These are phyloP conservation scores for Natrix natrix DNA, from an alignment of 2,797 vertebrate species.

Conservation along the genomic window DNA sequence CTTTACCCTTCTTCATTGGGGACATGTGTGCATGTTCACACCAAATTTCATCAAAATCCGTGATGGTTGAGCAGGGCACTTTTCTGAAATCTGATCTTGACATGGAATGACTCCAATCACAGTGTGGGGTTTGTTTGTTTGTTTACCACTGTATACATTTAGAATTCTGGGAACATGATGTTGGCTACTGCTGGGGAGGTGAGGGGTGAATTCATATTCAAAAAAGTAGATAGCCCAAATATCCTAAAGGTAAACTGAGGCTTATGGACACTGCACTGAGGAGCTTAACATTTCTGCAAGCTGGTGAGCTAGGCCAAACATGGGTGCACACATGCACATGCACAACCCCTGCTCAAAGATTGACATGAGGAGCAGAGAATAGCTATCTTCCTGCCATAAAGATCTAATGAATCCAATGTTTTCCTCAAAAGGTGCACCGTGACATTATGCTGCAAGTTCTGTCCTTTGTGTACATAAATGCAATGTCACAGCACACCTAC, in stretches of 20 bases:
- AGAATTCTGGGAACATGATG: background rate
- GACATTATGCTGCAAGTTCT: background rate
- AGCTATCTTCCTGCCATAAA: background rate
- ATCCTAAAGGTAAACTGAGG: background rate
- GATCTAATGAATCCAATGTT: background rate
- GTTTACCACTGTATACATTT: background rate
- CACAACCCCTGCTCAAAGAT: background rate
- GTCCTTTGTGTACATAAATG: background rate
- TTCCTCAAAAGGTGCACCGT: background rate
- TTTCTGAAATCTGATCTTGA: too few species aligned
- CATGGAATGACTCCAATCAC: too few species aligned
- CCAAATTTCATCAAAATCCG: too few species aligned
- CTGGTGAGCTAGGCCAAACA: background rate
- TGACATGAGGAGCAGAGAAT: background rate
- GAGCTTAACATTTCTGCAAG: background rate
- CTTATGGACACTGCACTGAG: background rate
- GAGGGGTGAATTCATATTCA: background rate
- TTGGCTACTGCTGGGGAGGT: background rate
- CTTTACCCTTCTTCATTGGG: too few species aligned
- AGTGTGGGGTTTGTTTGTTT: too few species aligned
- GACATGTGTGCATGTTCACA: too few species aligned
- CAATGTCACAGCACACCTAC: background rate
- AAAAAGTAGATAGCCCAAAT: background rate
- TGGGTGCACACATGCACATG: background rate
- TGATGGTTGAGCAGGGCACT: too few species aligned